These are phyloP conservation scores for Sprattus sprattus DNA, from an alignment of 2,113 vertebrate genomes.

Conservation along the genomic window DNA sequence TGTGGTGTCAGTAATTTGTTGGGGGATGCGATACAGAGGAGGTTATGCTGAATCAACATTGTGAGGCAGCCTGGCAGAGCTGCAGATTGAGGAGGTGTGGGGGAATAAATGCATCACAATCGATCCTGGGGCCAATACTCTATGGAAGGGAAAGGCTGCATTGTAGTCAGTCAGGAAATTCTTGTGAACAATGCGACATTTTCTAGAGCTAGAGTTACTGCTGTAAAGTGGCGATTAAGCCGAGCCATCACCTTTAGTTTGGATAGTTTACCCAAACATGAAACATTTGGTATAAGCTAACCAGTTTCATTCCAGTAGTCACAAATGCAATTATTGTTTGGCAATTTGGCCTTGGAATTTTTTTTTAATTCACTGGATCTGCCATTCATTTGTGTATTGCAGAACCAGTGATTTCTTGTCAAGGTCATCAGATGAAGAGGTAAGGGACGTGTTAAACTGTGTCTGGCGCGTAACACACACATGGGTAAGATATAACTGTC, in stretches of 20 bases:
- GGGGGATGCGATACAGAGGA: neutral
- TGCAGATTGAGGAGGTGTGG: neutral
- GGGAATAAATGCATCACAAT: conserved; percentile 3
- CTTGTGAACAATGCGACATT: neutral
- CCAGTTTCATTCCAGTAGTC: neutral
- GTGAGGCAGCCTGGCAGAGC: neutral
- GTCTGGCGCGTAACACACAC: neutral
- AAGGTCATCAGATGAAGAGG: neutral
- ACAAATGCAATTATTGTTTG: neutral
- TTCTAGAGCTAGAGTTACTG: neutral
- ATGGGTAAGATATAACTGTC: conserved; percentile 6
- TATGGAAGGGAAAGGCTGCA: neutral
- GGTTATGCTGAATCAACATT: neutral
- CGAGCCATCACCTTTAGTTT: neutral
- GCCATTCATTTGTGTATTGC: neutral
- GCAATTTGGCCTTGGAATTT: neutral
- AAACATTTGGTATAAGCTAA: neutral
- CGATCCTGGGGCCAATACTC: neutral
- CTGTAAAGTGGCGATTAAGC: neutral
- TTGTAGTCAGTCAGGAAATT: neutral
- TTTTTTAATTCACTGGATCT: neutral
- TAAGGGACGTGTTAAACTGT: neutral
- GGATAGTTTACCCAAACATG: neutral
- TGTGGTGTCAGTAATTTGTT: neutral
- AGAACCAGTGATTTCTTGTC: neutral